Evolutionary conservation across 2,113 vertebrate genomes (phyloP).

Genomic region (Mirza zaza): DNA sequence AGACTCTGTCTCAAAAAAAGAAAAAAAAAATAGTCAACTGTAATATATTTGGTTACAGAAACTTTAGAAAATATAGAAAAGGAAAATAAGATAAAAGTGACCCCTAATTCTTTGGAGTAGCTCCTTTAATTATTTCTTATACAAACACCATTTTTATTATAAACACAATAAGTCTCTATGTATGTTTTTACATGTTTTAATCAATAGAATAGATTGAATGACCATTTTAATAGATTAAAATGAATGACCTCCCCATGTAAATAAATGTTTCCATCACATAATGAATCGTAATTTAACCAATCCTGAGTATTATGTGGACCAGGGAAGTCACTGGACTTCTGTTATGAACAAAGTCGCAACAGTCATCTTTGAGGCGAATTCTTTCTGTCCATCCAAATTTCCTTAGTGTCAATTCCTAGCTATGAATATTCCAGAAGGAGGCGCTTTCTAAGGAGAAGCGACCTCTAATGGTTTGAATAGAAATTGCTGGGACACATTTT

Average conservation of each 20-base stretch:
- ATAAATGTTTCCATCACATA: background rate
- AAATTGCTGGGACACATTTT: background rate
- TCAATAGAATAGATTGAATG: background rate
- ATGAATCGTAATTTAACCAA: background rate
- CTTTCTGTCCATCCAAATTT: background rate
- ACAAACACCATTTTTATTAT: background rate
- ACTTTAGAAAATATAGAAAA: background rate
- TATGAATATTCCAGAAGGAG: background rate
- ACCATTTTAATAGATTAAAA: background rate
- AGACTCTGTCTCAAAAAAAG: no score
- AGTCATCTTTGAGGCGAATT: slow-evolving; percentile 24
- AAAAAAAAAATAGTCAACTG: background rate
- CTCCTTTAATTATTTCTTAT: slow-evolving; percentile 5
- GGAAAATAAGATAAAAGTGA: background rate
- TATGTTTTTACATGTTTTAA: background rate
- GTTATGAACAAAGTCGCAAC: background rate
- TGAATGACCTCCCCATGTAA: background rate
- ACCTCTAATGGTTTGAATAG: background rate
- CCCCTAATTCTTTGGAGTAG: background rate
- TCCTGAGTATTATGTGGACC: background rate
- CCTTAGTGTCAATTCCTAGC: background rate
- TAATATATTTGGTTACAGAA: background rate
- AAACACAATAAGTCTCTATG: background rate
- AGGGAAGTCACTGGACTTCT: background rate
- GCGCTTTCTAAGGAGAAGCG: background rate